These are phyloP conservation scores for Gavia stellata DNA, from an alignment of 2,113 vertebrate species.

Conservation along the genomic window DNA sequence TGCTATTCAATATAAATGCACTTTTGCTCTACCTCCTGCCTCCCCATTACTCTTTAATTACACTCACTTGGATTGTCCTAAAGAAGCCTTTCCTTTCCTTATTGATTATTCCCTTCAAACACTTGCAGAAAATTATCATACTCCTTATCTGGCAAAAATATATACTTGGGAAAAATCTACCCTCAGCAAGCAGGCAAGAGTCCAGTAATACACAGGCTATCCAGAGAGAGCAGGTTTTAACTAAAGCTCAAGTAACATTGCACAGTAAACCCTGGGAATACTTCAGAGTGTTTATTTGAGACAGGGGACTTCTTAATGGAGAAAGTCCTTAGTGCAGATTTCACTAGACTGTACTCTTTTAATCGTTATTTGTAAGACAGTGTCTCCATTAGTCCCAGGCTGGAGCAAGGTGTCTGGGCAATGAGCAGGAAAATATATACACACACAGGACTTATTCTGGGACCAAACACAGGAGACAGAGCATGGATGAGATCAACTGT, in stretches of 20 bases:
- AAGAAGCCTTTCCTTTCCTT: background rate
- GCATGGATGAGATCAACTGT: background rate
- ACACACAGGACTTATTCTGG: background rate
- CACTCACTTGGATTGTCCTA: background rate
- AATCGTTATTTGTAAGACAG: constrained; percentile 3
- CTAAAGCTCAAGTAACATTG: background rate
- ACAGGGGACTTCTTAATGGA: background rate
- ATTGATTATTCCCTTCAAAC: background rate
- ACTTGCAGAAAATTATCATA: background rate
- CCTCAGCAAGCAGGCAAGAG: background rate
- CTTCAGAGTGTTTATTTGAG: background rate
- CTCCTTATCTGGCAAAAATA: background rate
- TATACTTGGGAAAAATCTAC: background rate
- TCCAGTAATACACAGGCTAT: background rate
- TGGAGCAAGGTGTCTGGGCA: constrained; percentile 8
- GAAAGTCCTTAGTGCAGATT: background rate
- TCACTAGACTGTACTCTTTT: background rate
- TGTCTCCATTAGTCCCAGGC: background rate
- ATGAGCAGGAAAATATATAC: background rate
- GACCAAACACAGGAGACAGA: background rate
- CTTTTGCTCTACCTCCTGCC: background rate
- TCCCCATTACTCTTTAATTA: background rate
- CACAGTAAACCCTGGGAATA: background rate
- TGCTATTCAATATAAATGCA: background rate
- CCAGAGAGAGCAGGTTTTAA: background rate